A percentile compares a stretch with the other conserved stretches of the same genome.
Evolutionary conservation across 2,113 vertebrate genomes (phyloP).

Genomic region (Notothenia rossii): DNA sequence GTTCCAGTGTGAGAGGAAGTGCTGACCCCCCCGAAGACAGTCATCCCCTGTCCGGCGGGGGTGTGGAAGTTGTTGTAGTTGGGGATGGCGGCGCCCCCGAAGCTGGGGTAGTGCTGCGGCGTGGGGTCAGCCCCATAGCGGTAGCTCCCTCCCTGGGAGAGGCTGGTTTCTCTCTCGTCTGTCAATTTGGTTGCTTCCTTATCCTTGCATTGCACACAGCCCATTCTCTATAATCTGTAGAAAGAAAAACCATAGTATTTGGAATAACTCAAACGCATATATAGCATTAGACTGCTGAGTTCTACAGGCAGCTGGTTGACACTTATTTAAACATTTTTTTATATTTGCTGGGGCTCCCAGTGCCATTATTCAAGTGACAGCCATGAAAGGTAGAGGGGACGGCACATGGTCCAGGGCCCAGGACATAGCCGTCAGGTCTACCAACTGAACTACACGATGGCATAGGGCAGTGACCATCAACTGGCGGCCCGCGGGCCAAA

Average conservation of each 20-base stretch:
- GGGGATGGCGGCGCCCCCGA: conserved; percentile 93
- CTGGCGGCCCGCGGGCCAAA: no score
- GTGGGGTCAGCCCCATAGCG: conserved; percentile 95
- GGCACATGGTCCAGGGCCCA: no score
- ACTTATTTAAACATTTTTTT: neutral
- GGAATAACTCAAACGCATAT: no score
- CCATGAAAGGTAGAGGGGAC: no score
- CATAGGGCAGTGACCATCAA: no score
- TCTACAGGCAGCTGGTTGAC: neutral
- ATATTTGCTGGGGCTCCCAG: no score
- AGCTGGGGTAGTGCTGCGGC: conserved; percentile 92
- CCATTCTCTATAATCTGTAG: conserved; percentile 95
- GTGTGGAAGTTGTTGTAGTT: conserved; percentile 97
- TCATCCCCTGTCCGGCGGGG: conserved; percentile 89
- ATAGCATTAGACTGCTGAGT: no score
- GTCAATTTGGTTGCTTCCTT: conserved; percentile 97
- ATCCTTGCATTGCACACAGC: conserved; percentile 99
- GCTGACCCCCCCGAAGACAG: conserved; percentile 94
- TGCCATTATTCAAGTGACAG: neutral
- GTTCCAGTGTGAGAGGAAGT: conserved; percentile 94
- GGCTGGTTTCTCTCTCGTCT: conserved; percentile 89
- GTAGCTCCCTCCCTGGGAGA: conserved; percentile 91
- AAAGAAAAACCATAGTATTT: neutral
- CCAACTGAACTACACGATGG: no score
- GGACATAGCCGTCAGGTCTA: no score